Evolutionary conservation across 1,140 invertebrate species (phyloP), one percentile per base, ranked within the genome.

Genomic region (Ruditapes philippinarum): DNA sequence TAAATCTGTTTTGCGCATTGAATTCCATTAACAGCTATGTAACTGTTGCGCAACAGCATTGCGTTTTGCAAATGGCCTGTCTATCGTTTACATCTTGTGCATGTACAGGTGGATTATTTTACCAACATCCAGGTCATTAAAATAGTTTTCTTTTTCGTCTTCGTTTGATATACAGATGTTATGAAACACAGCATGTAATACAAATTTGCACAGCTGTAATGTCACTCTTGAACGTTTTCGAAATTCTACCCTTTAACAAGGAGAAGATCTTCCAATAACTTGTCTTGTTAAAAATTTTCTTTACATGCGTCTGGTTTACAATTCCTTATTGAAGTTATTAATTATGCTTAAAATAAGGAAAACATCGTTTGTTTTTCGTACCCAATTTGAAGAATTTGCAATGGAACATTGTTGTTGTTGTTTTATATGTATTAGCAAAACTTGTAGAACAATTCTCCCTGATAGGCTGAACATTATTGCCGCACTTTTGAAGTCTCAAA

Each of bases 41-140:
- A 65, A 65, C n/a, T 31, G 62, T 65, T 65, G 28, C 62, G 62
- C 62, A 65, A 65, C 33, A 65, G 62, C 25, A 65, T 65, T 65
- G n/a, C 62, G 62, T 65, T 65, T 65, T 65, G 62, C 62, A 65
- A 65, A n/a, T 65, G 62, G 62, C 62, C 62, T 65, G 62, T 65
- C 62, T 65, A 65, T 65, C 62, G 62, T 65, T 65, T 33, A 65
- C 62, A 11, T n/a, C 62, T 65, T 31, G 51, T 57, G n/a, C 51
- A 57, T 19, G 51, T 57, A 57, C 19, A 57, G 62, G 62, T 33
- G 25, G 62, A 65, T 65, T 65, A 62, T 62, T 62, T n/a, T n/a
- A 31, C n/a, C 62, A 65, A 65, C 62, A 65, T 22, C 62, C 62
- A 65, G 12, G 62, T 65, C 62, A 65, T 65, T 31, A 65, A 65